Evolutionary conservation across 2,888 invertebrate species (phyloP), one percentile per base, ranked within the genome.

Genomic region (Pyrrhosoma nymphula): DNA sequence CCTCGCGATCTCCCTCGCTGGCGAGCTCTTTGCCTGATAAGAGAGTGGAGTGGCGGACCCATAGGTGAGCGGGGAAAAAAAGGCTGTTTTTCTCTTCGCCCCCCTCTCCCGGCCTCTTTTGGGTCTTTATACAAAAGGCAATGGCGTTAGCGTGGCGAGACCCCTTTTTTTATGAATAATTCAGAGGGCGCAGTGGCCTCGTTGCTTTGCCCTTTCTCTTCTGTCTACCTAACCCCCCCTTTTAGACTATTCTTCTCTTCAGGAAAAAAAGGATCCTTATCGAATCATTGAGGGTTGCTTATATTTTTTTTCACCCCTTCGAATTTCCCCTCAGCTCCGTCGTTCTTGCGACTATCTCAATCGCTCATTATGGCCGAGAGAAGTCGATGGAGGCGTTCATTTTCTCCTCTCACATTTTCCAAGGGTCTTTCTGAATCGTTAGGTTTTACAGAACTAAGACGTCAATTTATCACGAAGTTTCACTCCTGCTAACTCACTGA

Each of bases 121-220:
- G 30, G 82, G 14, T 35, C 82, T 82, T 82, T 82, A 60, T 60
- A 82, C 82, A 82, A 82, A 82, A 82, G 82, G 82, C 56, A 4
- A 39, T 75, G 93, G 93, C 69, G 93, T 69, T 69, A 69, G 63
- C 75, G 69, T 75, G 47, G 69, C 93, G 69, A n/a, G 93, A 26
- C 16, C 93, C 93, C 39, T 60, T 4, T 69, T 82, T 82, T 75
- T 69, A 93, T 93, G 93, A 93, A 93, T 93, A 47, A 93, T 93
- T 93, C 93, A 93, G 75, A 26, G 75, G 56, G 23, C 55, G 47
- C 93, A 23, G 47, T 69, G 93, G 69, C 93, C 93, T 93, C 93
- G 69, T 93, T 93, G 69, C 69, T 30, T 47, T 75, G 12, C n/a
- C 63, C 69, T 23, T 39, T 47, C 93, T 35, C 55, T 47, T 4